phyloP scores from a whole-genome alignment of 1,140 invertebrate genomes.

The Micrasema minimum region DNA sequence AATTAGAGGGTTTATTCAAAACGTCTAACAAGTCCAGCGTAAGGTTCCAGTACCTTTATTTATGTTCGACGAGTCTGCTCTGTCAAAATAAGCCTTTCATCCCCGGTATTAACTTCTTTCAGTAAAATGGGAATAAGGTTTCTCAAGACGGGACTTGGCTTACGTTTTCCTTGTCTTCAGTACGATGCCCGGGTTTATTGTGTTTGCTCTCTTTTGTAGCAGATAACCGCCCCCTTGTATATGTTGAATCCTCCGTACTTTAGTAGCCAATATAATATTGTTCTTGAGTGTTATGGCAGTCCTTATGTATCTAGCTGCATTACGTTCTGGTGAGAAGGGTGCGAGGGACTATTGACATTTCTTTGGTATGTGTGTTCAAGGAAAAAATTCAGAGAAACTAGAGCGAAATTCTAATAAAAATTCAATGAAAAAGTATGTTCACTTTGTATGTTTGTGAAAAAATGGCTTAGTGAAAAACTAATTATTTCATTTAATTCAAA shows the following conservation, averaged over 20 bases:
- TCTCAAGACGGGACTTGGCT: slow-evolving; percentile 41
- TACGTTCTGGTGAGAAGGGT: too few relatives aligned
- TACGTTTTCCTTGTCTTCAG: slow-evolving; percentile 40
- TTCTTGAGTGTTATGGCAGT: slow-evolving; percentile 4
- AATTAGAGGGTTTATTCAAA: too few relatives aligned
- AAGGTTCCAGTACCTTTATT: slow-evolving; percentile 51
- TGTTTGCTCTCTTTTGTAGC: slow-evolving; percentile 47
- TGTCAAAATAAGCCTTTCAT: slow-evolving; percentile 51
- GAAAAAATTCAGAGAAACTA: too few relatives aligned
- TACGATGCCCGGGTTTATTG: slow-evolving; percentile 47
- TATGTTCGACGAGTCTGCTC: slow-evolving; percentile 49
- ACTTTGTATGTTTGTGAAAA: too few relatives aligned
- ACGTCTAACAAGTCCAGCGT: too few relatives aligned
- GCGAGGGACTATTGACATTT: too few relatives aligned
- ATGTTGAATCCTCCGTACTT: slow-evolving; percentile 11
- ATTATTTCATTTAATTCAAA: too few relatives aligned
- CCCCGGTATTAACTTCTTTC: slow-evolving; percentile 50
- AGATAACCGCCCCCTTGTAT: slow-evolving; percentile 38
- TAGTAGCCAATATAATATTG: slow-evolving; percentile 27
- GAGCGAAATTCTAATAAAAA: too few relatives aligned
- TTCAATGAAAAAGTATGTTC: too few relatives aligned
- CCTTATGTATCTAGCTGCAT: slow-evolving; percentile 1
- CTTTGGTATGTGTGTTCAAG: too few relatives aligned
- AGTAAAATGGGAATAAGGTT: slow-evolving; percentile 51
- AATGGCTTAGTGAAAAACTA: too few relatives aligned